Percentiles rank a stretch among this genome's conserved stretches.
Evolutionary conservation across 2,888 invertebrate species (phyloP).

Genomic region (Leptopilina drosophilae): DNA sequence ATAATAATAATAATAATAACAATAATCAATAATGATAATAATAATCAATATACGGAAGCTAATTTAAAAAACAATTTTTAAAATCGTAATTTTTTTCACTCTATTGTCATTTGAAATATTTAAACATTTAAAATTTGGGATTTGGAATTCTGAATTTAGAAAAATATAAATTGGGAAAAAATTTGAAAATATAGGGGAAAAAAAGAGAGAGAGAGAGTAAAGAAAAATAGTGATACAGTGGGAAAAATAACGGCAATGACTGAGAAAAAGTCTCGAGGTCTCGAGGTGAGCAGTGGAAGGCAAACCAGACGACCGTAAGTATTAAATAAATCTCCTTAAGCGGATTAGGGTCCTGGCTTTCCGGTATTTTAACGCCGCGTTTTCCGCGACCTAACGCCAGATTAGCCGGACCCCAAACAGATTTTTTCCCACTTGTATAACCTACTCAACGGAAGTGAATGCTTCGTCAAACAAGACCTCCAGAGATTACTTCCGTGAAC

Average conservation of each 20-base stretch:
- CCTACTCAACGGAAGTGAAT: conserved; percentile 9
- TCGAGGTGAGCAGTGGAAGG: conserved; percentile 61
- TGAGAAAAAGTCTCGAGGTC: conserved; percentile 52
- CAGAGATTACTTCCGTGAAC: not conserved
- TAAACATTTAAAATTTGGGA: no score
- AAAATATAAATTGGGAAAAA: no score
- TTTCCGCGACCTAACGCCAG: conserved; percentile 69
- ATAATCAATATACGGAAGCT: no score
- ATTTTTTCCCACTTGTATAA: conserved; percentile 61
- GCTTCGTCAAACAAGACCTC: conserved; percentile 17
- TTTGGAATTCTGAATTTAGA: no score
- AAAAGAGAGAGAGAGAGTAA: no score
- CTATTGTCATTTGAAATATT: no score
- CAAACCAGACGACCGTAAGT: conserved; percentile 70
- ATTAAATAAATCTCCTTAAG: conserved; percentile 74
- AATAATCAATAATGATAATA: no score
- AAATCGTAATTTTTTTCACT: no score
- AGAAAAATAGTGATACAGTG: no score
- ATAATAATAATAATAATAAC: no score
- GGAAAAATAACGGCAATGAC: conserved; percentile 42
- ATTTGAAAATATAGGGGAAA: no score
- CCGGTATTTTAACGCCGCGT: conserved; percentile 73
- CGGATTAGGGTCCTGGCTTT: conserved; percentile 72
- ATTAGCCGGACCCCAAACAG: conserved; percentile 70
- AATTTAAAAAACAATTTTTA: no score